A percentile compares a stretch with the other conserved stretches of the same genome.
These are phyloP conservation scores for Falco novaeseelandiae DNA, from an alignment of 2,797 vertebrate species.

Conservation along the genomic window DNA sequence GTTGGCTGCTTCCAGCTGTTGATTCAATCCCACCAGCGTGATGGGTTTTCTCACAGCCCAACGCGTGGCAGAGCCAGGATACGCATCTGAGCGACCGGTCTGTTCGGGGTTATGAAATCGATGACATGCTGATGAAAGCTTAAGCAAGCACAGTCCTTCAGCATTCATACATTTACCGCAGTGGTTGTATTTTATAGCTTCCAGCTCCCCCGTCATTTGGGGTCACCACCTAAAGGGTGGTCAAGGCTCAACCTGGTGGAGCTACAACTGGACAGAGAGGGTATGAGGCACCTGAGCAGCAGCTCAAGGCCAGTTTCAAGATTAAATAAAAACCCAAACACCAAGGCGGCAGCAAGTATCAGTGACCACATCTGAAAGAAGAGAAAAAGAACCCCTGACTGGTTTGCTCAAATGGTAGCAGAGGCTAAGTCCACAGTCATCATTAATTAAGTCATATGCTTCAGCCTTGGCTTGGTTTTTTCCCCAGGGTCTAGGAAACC, in stretches of 20 bases:
- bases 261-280: fast-evolving
- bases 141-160: not conserved
- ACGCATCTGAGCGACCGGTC: fast-evolving
- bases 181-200: not conserved
- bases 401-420: constrained; percentile 60
- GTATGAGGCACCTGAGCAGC: not conserved
- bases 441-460: constrained; percentile 70
- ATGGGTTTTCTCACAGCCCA: not conserved
- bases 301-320: not conserved
- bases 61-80: not conserved
- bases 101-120: not conserved
- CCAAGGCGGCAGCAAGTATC: not conserved
- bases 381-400: not conserved
- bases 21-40: fast-evolving
- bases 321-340: not conserved
- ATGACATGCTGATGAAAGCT: not conserved
- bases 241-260: fast-evolving
- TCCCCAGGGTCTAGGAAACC: constrained; percentile 59
- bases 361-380: constrained; percentile 15
- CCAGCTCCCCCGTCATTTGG: not conserved
- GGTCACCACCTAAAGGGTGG: not conserved
- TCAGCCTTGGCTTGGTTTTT: constrained; percentile 47
- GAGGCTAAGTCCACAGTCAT: constrained; percentile 67
- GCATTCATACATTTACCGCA: fast-evolving
- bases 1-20: not conserved